Percentiles rank a stretch among this genome's conserved stretches.
Conservation (phyloP, 1,140 invertebrate species). For the Ylistrum balloti region DNA sequence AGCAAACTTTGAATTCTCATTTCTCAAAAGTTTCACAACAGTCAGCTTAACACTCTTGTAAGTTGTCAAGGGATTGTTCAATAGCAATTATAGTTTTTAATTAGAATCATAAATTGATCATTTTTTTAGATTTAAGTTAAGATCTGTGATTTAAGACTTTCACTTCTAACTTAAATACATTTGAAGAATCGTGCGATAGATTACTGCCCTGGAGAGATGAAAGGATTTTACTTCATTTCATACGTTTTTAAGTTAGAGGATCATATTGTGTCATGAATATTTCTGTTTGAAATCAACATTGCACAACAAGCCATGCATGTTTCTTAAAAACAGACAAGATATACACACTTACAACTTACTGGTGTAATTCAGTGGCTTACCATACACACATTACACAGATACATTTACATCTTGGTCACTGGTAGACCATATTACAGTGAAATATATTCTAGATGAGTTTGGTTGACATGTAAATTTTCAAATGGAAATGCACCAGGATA, state of each 20-base stretch:
- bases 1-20: too few species aligned
- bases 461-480: background rate
- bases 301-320: background rate
- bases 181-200: background rate
- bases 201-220: background rate
- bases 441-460: background rate
- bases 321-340: background rate
- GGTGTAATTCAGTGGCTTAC: background rate
- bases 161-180: background rate
- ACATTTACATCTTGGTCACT: background rate
- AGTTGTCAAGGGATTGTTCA: background rate
- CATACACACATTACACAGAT: background rate
- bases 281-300: constrained; percentile 21
- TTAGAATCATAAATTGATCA: background rate
- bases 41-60: background rate
- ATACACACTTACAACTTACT: background rate
- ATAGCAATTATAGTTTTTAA: background rate
- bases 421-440: too few species aligned
- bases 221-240: background rate
- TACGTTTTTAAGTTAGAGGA: background rate
- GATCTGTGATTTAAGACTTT: background rate
- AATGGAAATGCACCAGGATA: background rate
- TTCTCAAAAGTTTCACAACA: too few species aligned
- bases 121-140: background rate
- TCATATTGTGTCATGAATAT: constrained; percentile 14